phyloP scores from a whole-genome alignment of 2,797 vertebrate species.

The Smutsia gigantea region DNA sequence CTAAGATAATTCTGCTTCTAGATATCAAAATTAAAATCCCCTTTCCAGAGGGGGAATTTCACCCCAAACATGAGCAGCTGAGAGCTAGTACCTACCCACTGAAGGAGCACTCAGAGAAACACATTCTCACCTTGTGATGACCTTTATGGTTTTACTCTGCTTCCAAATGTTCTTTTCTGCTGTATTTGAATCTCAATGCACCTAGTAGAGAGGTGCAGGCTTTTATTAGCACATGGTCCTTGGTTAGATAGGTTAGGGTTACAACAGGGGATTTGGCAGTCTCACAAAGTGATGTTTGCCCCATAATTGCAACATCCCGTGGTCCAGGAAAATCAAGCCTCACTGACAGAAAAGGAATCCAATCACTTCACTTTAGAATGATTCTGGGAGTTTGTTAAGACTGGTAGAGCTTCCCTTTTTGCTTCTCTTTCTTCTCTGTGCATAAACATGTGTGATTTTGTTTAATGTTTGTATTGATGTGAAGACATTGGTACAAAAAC shows the following conservation, averaged over 20 bases:
- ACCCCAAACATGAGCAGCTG: background rate
- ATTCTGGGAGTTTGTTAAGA: constrained; percentile 68
- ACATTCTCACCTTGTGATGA: background rate
- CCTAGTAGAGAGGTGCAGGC: background rate
- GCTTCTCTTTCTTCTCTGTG: constrained; percentile 83
- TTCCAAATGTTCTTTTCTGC: background rate
- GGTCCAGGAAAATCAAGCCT: background rate
- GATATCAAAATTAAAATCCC: constrained; percentile 2
- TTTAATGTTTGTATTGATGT: constrained; percentile 96
- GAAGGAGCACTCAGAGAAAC: background rate
- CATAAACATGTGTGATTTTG: constrained; percentile 91
- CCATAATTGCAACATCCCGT: background rate
- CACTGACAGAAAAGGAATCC: background rate
- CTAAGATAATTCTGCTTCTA: constrained; percentile 3
- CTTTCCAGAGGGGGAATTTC: background rate
- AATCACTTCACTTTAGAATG: constrained; percentile 68
- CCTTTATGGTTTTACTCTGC: background rate
- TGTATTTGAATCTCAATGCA: background rate
- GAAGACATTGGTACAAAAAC: constrained; percentile 93
- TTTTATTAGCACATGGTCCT: background rate
- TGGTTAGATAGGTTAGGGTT: background rate
- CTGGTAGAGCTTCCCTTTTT: constrained; percentile 50
- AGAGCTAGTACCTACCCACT: background rate
- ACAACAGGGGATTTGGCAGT: constrained; percentile 1
- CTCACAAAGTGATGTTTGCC: background rate